A percentile compares a stretch with the other conserved stretches of the same genome.
Evolutionary conservation across 2,888 invertebrate genomes (phyloP).

Genomic region (Epistrophe eligans): DNA sequence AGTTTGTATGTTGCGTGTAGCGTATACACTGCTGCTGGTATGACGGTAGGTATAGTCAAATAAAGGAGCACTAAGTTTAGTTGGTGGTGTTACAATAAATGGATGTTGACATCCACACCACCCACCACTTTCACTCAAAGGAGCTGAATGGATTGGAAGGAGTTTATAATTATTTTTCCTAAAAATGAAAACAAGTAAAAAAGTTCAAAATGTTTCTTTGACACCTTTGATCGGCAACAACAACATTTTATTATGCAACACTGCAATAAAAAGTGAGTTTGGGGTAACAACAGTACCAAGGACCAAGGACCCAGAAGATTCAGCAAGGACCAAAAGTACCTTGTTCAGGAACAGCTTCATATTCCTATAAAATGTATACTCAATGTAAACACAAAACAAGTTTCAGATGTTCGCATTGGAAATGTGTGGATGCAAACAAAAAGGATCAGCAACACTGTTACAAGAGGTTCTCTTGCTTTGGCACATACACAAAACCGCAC

Average conservation of each 20-base stretch:
- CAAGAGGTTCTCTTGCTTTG: slow-evolving; percentile 45
- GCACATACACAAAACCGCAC: slow-evolving; percentile 33
- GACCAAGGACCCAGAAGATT: not conserved
- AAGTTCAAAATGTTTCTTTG: slow-evolving; percentile 46
- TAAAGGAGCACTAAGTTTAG: slow-evolving; percentile 33
- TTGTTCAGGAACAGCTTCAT: slow-evolving; percentile 30
- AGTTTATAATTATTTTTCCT: slow-evolving; percentile 50
- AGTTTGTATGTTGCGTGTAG: not conserved
- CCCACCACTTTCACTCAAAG: slow-evolving; percentile 26
- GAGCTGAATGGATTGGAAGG: not conserved
- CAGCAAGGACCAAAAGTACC: not conserved
- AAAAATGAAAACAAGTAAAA: slow-evolving; percentile 11
- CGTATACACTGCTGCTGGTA: not conserved
- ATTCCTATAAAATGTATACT: slow-evolving; percentile 32
- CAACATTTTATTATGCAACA: slow-evolving; percentile 18
- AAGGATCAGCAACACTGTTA: slow-evolving; percentile 29
- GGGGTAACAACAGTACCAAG: slow-evolving; percentile 16
- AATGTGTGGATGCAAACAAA: slow-evolving; percentile 18
- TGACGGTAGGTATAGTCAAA: slow-evolving; percentile 2
- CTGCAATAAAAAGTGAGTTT: not conserved
- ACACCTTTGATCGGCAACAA: slow-evolving; percentile 57
- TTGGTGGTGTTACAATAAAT: slow-evolving; percentile 49
- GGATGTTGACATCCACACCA: slow-evolving; percentile 38
- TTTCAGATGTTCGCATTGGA: slow-evolving; percentile 36
- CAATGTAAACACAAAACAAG: slow-evolving; percentile 42